These are phyloP conservation scores for Lordiphosa mommai DNA, from an alignment of 1,140 invertebrate genomes.

Conservation along the genomic window DNA sequence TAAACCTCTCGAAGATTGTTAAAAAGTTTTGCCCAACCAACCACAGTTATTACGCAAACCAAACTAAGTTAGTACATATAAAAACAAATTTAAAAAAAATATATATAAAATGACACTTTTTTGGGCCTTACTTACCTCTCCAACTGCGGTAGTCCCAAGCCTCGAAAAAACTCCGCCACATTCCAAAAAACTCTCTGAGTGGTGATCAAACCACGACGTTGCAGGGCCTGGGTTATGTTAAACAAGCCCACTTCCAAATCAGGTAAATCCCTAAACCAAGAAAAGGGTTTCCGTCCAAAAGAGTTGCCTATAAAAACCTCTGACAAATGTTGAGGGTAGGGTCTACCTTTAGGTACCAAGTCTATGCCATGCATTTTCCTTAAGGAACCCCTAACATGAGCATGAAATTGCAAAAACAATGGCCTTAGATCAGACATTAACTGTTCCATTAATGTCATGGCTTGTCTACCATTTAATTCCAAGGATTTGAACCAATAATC, in stretches of 20 bases:
- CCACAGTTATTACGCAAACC: too few relatives aligned
- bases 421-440: conserved; percentile 52
- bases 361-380: conserved; percentile 50
- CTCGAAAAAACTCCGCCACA: conserved; percentile 61
- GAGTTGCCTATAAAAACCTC: conserved; percentile 68
- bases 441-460: conserved; percentile 30
- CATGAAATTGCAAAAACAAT: conserved; percentile 70
- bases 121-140: conserved; percentile 47
- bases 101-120: too few relatives aligned
- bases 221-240: conserved; percentile 58
- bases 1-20: too few relatives aligned
- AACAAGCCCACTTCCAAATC: conserved; percentile 23
- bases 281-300: conserved; percentile 28
- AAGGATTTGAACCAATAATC: conserved; percentile 68
- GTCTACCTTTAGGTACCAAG: conserved; percentile 36
- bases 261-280: conserved; percentile 59
- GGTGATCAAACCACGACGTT: conserved; percentile 45
- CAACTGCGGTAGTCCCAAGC: conserved; percentile 49
- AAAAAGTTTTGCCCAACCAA: too few relatives aligned
- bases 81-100: too few relatives aligned
- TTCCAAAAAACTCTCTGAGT: conserved; percentile 62
- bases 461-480: conserved; percentile 27
- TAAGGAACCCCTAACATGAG: conserved; percentile 55
- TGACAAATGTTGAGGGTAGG: conserved; percentile 68
- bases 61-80: too few relatives aligned